These are phyloP conservation scores for Dendrocopos noguchii DNA, from an alignment of 2,113 vertebrate species.

Conservation along the genomic window DNA sequence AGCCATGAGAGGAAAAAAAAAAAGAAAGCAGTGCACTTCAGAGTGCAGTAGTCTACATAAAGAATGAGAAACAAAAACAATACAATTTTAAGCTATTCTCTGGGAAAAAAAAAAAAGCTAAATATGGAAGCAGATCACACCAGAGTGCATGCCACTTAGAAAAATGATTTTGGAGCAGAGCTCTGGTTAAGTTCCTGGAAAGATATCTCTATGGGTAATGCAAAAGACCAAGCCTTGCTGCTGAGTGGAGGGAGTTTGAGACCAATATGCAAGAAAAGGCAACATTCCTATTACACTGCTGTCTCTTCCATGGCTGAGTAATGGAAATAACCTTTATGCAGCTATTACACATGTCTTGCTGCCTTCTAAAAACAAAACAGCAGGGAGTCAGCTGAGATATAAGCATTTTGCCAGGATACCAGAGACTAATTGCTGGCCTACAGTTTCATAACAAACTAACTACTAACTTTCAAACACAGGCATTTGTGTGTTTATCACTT, in stretches of 20 bases:
- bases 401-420: background rate
- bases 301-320: background rate
- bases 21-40: background rate
- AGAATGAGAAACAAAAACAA: background rate
- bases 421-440: background rate
- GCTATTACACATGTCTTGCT: background rate
- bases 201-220: background rate
- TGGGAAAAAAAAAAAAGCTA: background rate
- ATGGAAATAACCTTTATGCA: background rate
- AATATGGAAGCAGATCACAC: background rate
- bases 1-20: background rate
- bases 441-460: background rate
- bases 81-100: background rate
- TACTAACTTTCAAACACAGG: background rate
- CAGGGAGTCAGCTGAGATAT: background rate
- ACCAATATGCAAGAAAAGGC: background rate
- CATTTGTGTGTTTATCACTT: background rate
- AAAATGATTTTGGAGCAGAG: background rate
- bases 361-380: background rate
- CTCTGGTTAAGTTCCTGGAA: background rate
- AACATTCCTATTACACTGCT: background rate
- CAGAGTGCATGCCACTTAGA: background rate
- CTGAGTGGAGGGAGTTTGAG: background rate
- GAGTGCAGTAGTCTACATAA: background rate
- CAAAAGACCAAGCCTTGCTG: background rate